Conservation (phyloP, 2,797 vertebrate genomes). For the Chromobotia macracanthus region DNA sequence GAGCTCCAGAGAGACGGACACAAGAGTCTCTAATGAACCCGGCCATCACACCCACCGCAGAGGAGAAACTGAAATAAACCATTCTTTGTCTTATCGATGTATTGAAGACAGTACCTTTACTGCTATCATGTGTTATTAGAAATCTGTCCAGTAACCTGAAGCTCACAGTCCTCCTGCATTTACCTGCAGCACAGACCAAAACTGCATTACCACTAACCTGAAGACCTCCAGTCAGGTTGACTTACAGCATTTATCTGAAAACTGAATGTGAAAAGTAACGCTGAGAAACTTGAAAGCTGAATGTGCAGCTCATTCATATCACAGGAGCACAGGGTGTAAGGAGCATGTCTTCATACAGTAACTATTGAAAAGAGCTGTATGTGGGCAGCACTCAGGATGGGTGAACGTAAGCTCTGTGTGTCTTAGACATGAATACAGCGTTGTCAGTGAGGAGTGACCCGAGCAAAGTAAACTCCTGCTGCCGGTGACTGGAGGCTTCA, state of each 20-base stretch:
- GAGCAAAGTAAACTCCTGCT: constrained; percentile 7
- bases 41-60: constrained; percentile 81
- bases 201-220: constrained; percentile 2
- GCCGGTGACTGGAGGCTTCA: neutral
- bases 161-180: neutral
- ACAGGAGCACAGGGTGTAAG: neutral
- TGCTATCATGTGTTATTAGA: no score
- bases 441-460: neutral
- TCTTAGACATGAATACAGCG: neutral
- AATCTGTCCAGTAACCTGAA: neutral
- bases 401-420: neutral
- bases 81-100: neutral
- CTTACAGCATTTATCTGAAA: constrained; percentile 4
- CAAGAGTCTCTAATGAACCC: constrained; percentile 83
- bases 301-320: neutral
- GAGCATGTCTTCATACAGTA: constrained; percentile 9
- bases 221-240: constrained; percentile 23
- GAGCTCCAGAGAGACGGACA: constrained; percentile 78
- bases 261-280: neutral
- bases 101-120: neutral
- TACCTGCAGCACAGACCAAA: constrained; percentile 16
- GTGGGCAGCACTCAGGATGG: neutral
- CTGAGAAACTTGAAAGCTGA: neutral
- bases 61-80: constrained; percentile 69
- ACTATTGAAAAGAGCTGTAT: neutral